A percentile compares a stretch with the other conserved stretches of the same genome.
These are phyloP conservation scores for Gerris lacustris DNA, from an alignment of 2,888 invertebrate genomes.

Conservation along the genomic window DNA sequence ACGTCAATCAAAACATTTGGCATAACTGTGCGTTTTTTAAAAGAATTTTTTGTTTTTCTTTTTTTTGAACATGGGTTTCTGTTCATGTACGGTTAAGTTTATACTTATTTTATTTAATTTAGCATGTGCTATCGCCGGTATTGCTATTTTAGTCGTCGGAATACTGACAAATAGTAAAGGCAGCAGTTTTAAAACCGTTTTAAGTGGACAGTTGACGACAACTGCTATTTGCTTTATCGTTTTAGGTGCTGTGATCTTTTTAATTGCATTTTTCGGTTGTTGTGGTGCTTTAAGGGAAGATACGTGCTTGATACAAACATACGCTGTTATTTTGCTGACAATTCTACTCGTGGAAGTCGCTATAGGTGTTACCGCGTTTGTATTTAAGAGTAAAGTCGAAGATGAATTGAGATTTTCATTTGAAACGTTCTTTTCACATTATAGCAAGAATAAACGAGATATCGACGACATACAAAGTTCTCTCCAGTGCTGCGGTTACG, in stretches of 20 bases:
- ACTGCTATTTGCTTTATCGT: slow-evolving; percentile 73
- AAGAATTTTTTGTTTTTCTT: no score
- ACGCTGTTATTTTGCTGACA: slow-evolving; percentile 58
- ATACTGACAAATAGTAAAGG: slow-evolving; percentile 58
- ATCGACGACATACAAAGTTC: background rate
- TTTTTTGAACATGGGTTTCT: background rate
- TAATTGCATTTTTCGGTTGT: slow-evolving; percentile 80
- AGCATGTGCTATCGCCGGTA: slow-evolving; percentile 42
- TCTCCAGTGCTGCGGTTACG: background rate
- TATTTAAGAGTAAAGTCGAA: slow-evolving; percentile 59
- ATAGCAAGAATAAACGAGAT: background rate
- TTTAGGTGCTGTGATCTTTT: slow-evolving; percentile 68
- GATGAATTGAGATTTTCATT: slow-evolving; percentile 54
- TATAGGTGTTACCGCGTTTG: slow-evolving; percentile 71
- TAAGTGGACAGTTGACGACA: slow-evolving; percentile 58
- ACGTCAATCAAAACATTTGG: no score
- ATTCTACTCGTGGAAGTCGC: slow-evolving; percentile 73
- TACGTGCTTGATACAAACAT: slow-evolving; percentile 70
- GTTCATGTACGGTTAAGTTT: background rate
- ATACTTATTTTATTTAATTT: background rate
- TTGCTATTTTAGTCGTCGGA: slow-evolving; percentile 58
- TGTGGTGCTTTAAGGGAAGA: slow-evolving; percentile 80
- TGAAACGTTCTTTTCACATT: slow-evolving; percentile 32
- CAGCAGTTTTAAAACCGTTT: slow-evolving; percentile 61
- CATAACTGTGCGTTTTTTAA: no score